Base-by-base conservation (phyloP, 2,888 invertebrate species). In the Subacronicta megacephala region DNA sequence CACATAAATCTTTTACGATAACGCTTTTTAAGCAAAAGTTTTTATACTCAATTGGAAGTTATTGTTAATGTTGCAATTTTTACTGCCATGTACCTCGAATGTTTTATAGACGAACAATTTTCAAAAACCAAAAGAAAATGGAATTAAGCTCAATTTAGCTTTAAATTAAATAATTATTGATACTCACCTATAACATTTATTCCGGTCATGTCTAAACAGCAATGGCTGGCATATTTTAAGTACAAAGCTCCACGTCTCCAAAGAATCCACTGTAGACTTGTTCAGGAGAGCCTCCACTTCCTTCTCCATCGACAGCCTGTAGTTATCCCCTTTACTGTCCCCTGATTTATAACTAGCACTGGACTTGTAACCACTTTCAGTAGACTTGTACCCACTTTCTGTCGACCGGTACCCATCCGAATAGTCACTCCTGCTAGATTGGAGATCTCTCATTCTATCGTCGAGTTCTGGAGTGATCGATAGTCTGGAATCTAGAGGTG, bases 191-290 rank as follows among this genome's bases (percentile, higher is more conserved):
- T 89, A 93, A 73, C 94, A 94, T 67, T 90, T 92, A 52, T 89
- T 90, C 62, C 85, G 91, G 46, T 93, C 93, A 64, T 94, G 94
- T 50, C 93, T 83, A 63, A 94, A 94, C 49, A 94, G 64, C 56
- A 94, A 62, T 0, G 94, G 94, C 66, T 94, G 93, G 45, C 94
- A 94, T 0, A 93, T 90, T 77, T 94, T 93, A 35, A 93, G 56
- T 0, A 94, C 90, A 66, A 93, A 93, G 46, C 88, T 92, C 93
- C 94, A 94, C 0, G 89, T 90, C 36, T 94, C 93, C 50, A 94
- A 65, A 0, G 93, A 93, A 38, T 90, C 88, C 0, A 88, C 80
- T 0, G 89, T 93, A 0, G 86, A 79, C 55, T 83, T 89, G 0
- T 89, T 72, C 80, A 93, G 83, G 23, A 83, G 82, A 3, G 46